Evolutionary conservation across 2,113 vertebrate species (phyloP).

Genomic region (Atractosteus spatula): DNA sequence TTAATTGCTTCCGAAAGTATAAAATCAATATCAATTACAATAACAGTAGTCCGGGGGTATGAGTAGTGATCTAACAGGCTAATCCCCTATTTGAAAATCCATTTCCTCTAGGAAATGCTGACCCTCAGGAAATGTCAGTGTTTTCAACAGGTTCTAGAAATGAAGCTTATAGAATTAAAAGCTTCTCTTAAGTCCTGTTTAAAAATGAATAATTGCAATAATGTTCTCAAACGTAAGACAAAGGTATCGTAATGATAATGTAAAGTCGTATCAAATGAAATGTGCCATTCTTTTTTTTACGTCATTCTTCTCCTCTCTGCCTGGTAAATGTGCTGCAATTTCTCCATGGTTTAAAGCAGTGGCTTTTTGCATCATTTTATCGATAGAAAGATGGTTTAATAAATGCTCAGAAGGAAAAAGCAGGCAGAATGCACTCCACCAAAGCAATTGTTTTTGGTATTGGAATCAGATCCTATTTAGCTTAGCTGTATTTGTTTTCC

Average conservation of each 20-base stretch:
- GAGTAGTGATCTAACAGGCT: constrained; percentile 43
- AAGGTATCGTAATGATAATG: constrained; percentile 22
- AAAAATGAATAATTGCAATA: constrained; percentile 40
- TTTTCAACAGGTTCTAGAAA: constrained; percentile 42
- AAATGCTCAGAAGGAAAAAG: not conserved
- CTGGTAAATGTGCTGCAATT: not conserved
- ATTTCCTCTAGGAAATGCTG: constrained; percentile 40
- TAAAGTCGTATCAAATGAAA: not conserved
- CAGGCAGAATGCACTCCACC: not conserved
- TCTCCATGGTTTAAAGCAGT: not conserved
- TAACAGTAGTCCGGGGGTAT: constrained; percentile 26
- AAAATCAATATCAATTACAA: constrained; percentile 63
- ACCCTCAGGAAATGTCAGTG: constrained; percentile 44
- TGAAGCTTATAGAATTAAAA: constrained; percentile 45
- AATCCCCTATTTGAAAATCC: constrained; percentile 43
- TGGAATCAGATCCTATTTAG: no score
- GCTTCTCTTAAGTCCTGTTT: constrained; percentile 39
- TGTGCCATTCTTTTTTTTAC: not conserved
- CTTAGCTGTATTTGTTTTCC: no score
- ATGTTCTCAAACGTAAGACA: constrained; percentile 35
- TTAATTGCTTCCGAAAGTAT: constrained; percentile 55
- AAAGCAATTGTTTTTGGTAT: not conserved
- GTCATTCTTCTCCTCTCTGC: not conserved
- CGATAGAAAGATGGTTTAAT: constrained; percentile 24
- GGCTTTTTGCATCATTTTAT: constrained; percentile 18